These are phyloP conservation scores for Ichneumoninae sp. DNA, from an alignment of 2,888 invertebrate genomes.

Conservation along the genomic window DNA sequence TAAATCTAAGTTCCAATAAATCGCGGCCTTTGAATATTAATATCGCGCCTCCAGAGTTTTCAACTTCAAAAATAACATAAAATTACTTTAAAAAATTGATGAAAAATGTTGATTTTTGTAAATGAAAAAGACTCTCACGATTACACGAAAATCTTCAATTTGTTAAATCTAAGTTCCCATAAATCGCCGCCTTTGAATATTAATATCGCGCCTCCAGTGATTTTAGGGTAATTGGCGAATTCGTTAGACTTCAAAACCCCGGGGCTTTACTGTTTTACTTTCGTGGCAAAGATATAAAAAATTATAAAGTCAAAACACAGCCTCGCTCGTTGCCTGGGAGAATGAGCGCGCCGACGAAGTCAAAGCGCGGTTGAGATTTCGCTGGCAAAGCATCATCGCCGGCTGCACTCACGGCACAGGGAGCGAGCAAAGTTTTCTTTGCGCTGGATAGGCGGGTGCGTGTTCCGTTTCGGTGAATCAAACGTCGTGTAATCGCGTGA, in stretches of 20 bases:
- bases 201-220: neutral
- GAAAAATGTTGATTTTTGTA: too few species aligned
- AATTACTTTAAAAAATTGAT: too few species aligned
- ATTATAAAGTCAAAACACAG: slow-evolving; percentile 6
- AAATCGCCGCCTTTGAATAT: neutral
- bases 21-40: neutral
- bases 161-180: neutral
- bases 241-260: neutral
- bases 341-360: neutral
- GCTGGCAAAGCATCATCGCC: slow-evolving; percentile 2
- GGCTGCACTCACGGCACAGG: neutral
- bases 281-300: neutral
- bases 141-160: neutral
- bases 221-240: slow-evolving; percentile 17
- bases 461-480: neutral
- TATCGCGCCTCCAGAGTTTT: neutral
- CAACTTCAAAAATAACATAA: too few species aligned
- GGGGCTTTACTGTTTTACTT: neutral
- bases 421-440: slow-evolving; percentile 2
- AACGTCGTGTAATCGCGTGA: neutral
- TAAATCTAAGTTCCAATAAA: neutral
- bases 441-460: neutral
- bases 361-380: slow-evolving; percentile 10
- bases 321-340: neutral
- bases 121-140: too few species aligned